Evolutionary conservation across 2,113 vertebrate genomes (phyloP), one percentile per base, ranked within the genome.

Genomic region (Perca schrenkii): DNA sequence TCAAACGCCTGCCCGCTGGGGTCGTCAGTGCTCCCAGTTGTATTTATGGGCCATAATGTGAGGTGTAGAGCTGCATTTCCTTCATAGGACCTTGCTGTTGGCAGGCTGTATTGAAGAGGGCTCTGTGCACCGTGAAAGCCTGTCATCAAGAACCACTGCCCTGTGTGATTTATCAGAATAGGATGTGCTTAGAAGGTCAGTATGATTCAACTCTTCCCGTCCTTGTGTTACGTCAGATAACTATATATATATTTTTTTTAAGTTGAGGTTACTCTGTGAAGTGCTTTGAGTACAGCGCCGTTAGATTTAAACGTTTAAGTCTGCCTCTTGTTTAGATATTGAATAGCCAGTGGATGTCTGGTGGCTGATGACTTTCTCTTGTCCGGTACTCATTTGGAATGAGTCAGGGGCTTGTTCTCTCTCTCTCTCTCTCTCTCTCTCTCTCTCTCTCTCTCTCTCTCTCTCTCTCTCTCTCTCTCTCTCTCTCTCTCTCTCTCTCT

Each of bases 21-120:
- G 89, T 80, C 21, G 16, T 77, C 61, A 3, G 77, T 3, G 13
- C 85, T 90, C 73, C 78, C 72, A 12, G 83, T 79, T 63, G 88
- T 87, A 89, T 94, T 91, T 90, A 89, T 90, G 89, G 86, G 74
- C 70, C 52, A 64, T 92, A 80, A 91, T 84, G 76, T 77, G 74
- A 87, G 87, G 69, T 74, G 86, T 56, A 49, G 70, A 74, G 79
- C 88, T 63, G 76, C 57, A 68, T 90, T 93, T 92, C 91, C 88
- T 91, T 86, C 80, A 82, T n/a, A 69, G 82, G 91, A 90, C 92
- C 93, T 93, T 91, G 93, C 83, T 74, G 28, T 50, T 87, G 89
- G 88, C 90, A 83, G 85, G 61, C 77, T 74, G 73, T 62, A 54
- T 79, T 84, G 19, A 40, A 68, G 79, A 43, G 47, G 65, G 61